These are phyloP conservation scores for Aleadryas rufinucha DNA, from an alignment of 2,113 vertebrate genomes.

Conservation along the genomic window DNA sequence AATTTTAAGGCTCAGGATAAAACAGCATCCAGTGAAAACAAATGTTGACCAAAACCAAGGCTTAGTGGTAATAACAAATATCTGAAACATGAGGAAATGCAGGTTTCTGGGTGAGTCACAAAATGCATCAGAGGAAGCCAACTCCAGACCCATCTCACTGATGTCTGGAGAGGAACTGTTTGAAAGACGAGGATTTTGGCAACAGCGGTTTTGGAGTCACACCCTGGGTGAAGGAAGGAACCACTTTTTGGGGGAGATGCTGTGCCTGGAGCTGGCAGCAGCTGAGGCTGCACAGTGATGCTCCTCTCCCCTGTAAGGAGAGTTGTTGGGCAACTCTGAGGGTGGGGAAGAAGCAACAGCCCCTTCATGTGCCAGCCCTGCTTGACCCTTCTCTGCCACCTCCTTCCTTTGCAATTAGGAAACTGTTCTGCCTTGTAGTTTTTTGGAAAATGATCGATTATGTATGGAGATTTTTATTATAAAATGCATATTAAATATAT, in stretches of 20 bases:
- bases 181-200: neutral
- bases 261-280: neutral
- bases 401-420: neutral
- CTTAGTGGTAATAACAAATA: neutral
- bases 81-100: neutral
- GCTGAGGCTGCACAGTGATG: neutral
- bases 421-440: neutral
- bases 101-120: neutral
- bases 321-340: rapidly evolving
- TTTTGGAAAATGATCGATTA: neutral
- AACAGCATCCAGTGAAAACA: neutral
- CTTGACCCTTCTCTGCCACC: neutral
- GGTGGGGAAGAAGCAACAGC: neutral
- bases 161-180: neutral
- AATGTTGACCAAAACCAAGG: neutral
- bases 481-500: neutral
- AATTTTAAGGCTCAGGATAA: neutral
- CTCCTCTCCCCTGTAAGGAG: rapidly evolving
- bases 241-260: neutral
- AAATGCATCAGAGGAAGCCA: neutral
- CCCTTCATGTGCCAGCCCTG: neutral
- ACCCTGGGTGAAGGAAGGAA: neutral
- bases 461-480: neutral
- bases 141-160: neutral
- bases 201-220: neutral